Evolutionary conservation across 92 coral and sea anemone species (phyloP), one percentile per base, ranked within the genome.

Genomic region (Zoanthus solanderi): DNA sequence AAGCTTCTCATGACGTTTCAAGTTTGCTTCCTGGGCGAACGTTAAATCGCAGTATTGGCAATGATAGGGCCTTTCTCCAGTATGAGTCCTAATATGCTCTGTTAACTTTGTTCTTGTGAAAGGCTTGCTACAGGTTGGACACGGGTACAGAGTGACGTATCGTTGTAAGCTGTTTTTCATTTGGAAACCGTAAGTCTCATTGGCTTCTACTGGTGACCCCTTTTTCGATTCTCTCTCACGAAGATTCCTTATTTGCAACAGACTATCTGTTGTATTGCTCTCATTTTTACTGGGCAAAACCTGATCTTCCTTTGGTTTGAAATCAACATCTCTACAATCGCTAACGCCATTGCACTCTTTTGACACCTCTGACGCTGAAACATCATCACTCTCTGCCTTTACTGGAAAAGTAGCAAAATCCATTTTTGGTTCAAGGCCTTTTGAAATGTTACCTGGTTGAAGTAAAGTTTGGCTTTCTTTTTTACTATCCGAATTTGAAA

Each of bases 31-130:
- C 50, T 81, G 85, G 31, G 73, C 60, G 66, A 81, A 81, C 17
- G 2, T 23, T 31, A 46, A 16, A 37, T 12, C 48, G 65, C 85
- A 81, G 66, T 44, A 81, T 1, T 14, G 30, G 23, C 85, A 81
- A 7, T 11, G 61, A 45, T 18, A 81, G 0, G 85, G 85, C 2
- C 66, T 81, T 34, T 81, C 85, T 4, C 85, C 85, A 2, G 85
- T 81, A 42, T 81, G 85, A 28, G 47, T 28, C 15, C 85, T 46
- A 5, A 65, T 11, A 16, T 81, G 85, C 47, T 81, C 75, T 45
- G 75, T 28, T 44, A 81, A n/a, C 15, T 81, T 81, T 10, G 85
- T 66, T 48, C 74, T 81, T 18, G 85, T 65, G 44, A 81, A 81
- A 46, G 45, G 5, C 50, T 81, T 81, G 42, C 75, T 47, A 61